phyloP scores from a whole-genome alignment of 2,113 vertebrate species.

The Mus pahari region DNA sequence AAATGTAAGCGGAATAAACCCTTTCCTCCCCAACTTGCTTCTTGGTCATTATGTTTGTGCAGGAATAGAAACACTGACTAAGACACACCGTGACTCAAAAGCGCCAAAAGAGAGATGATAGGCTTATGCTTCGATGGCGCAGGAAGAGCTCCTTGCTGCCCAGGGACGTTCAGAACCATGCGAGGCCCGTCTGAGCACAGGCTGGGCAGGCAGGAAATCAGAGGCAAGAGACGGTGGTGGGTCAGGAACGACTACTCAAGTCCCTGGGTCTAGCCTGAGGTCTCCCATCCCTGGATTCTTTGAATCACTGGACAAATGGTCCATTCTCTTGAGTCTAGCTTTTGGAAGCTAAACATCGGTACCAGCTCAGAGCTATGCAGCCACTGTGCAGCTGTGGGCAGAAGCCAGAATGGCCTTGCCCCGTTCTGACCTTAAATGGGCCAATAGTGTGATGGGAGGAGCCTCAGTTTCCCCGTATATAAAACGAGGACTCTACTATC shows the following conservation, averaged over 20 bases:
- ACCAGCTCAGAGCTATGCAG: no score
- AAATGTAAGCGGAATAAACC: no score
- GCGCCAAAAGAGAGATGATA: background rate
- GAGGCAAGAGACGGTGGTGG: background rate
- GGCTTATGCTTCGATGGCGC: background rate
- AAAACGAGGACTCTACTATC: background rate
- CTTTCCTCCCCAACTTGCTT: no score
- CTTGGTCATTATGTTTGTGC: no score
- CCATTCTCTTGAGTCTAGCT: background rate
- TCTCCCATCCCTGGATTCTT: background rate
- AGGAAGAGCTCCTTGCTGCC: no score
- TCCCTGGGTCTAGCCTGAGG: constrained; percentile 24
- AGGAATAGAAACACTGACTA: no score
- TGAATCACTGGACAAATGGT: background rate
- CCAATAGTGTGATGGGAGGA: background rate
- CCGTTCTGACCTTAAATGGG: background rate
- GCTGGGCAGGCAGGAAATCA: background rate
- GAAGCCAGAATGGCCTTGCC: background rate
- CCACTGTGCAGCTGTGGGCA: background rate
- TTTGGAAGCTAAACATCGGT: background rate
- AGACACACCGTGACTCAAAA: background rate
- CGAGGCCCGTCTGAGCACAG: background rate
- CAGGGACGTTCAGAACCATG: background rate
- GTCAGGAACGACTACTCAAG: background rate
- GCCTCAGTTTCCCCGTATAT: background rate